These are phyloP conservation scores for Trissolcus brochymenae DNA, from an alignment of 2,888 invertebrate genomes.

Conservation along the genomic window DNA sequence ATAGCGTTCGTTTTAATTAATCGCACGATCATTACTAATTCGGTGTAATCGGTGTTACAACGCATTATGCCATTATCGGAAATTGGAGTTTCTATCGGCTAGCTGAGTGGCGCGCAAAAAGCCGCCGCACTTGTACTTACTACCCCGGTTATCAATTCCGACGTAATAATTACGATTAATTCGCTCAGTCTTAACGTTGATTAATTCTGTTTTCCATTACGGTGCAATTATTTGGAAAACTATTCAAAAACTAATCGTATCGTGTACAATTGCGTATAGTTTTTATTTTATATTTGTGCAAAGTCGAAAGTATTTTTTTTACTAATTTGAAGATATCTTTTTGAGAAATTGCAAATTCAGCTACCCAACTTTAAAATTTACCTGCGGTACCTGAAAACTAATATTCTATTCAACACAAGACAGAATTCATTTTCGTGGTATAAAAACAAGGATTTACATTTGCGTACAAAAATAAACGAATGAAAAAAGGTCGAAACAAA, in stretches of 20 bases:
- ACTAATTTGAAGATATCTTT: no score
- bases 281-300: no score
- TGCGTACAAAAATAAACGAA: no score
- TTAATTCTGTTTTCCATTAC: conserved; percentile 3
- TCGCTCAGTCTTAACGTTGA: conserved; percentile 2
- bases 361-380: no score
- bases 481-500: neutral
- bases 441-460: no score
- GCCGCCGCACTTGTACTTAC: conserved; percentile 13
- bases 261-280: no score
- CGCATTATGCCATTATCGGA: conserved; percentile 59
- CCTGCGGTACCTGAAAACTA: no score
- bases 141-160: conserved; percentile 32
- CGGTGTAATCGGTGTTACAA: conserved; percentile 64
- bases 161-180: conserved; percentile 44
- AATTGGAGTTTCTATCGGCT: conserved; percentile 40
- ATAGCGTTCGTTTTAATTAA: conserved; percentile 72
- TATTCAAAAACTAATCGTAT: neutral
- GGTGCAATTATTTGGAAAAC: neutral
- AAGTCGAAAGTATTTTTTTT: no score
- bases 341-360: no score
- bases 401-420: no score
- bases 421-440: no score
- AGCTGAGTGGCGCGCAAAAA: conserved; percentile 37
- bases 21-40: conserved; percentile 61